A percentile compares a stretch with the other conserved stretches of the same genome.
phyloP scores from a whole-genome alignment of 2,797 vertebrate species.

The Petrocephalus schoutedeni region DNA sequence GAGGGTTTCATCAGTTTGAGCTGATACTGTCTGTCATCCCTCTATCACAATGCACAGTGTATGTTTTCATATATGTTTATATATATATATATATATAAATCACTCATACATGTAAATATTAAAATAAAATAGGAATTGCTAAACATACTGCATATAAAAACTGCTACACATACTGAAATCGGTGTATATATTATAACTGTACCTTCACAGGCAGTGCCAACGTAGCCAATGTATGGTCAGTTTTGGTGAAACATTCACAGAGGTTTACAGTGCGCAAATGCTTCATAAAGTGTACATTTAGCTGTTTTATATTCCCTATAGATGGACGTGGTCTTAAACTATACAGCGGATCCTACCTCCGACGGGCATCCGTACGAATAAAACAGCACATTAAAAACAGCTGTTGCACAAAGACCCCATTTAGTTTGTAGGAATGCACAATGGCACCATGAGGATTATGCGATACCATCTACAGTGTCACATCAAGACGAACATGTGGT shows the following conservation, averaged over 20 bases:
- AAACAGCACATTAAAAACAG: slow-evolving; percentile 4
- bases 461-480: not conserved
- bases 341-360: not conserved
- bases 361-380: not conserved
- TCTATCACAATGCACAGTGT: not conserved
- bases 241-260: not conserved
- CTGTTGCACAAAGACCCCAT: slow-evolving; percentile 3
- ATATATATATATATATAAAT: not conserved
- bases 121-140: not conserved
- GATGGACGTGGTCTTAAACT: not conserved
- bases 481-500: not conserved
- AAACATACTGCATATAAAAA: not conserved
- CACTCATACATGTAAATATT: not conserved
- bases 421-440: not conserved
- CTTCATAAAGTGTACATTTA: not conserved
- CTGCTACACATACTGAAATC: not conserved
- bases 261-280: not conserved
- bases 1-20: not conserved
- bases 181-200: not conserved
- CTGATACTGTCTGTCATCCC: not conserved
- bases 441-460: not conserved
- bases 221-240: not conserved
- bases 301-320: not conserved
- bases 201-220: not conserved
- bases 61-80: not conserved